Conservation (phyloP, 2,113 vertebrate genomes). For the Struthidea cinerea region DNA sequence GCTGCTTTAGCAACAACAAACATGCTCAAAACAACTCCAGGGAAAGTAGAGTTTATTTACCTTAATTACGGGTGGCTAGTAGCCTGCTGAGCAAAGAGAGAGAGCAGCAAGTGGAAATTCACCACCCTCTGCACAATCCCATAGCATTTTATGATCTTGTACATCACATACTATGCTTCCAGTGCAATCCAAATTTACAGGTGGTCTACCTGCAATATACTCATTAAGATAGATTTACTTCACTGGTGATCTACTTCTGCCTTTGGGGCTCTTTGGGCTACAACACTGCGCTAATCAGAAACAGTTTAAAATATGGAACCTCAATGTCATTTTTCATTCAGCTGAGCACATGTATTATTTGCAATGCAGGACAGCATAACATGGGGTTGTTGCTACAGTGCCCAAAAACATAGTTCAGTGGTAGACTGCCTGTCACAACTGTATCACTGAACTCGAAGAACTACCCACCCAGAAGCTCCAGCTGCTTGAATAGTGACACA, state of each 20-base stretch:
- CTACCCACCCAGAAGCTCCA: background rate
- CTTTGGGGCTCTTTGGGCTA: background rate
- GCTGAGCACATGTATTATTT: rapidly evolving
- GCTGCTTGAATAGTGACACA: background rate
- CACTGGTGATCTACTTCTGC: background rate
- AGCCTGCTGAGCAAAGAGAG: background rate
- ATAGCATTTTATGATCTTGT: background rate
- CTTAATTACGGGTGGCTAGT: background rate
- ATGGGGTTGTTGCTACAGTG: background rate
- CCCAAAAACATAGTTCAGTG: rapidly evolving
- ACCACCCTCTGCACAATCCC: background rate
- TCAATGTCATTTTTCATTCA: background rate
- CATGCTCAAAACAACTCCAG: background rate
- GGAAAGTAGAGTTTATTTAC: background rate
- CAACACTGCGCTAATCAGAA: background rate
- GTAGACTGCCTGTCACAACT: background rate
- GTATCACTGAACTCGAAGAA: background rate
- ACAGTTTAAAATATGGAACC: background rate
- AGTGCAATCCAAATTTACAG: background rate
- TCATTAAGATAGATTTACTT: background rate
- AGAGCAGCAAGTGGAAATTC: background rate
- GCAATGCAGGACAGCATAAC: background rate
- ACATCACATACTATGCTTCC: background rate
- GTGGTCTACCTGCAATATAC: background rate
- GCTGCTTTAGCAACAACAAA: background rate